Evolutionary conservation across 2,888 invertebrate species (phyloP), one percentile per base, ranked within the genome.

Genomic region (Sinhomidia bicolor): DNA sequence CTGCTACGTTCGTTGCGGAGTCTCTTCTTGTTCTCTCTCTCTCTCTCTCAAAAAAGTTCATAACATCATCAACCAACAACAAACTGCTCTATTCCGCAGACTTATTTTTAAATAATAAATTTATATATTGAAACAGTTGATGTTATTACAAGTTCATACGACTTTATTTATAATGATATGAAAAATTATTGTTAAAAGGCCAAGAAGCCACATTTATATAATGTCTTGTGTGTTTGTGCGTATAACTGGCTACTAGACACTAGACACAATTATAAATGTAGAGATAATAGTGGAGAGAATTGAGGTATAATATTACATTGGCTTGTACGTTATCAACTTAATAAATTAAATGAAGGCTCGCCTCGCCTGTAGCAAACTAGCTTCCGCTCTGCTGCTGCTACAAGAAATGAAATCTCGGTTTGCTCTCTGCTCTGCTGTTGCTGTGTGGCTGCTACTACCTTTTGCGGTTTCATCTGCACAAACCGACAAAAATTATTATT

Each of bases 281-380:
- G 41, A 54, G 23, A 54, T 71, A 1, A 9, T 14, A 62, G 41
- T 23, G 14, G 44, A 17, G 6, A 68, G 32, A 41, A n/a, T 47
- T 12, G 10, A 71, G 47, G 26, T n/a, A 41, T n/a, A 71, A 71
- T 76, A 54, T 29, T 74, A 26, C 14, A 76, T 76, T 76, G 54
- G 17, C 12, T 47, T 76, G 17, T 51, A 80, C 51, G 81, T 65
- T 88, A 88, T 83, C 83, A 88, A 84, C 88, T 83, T 88, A 83
- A 84, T 88, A 88, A 88, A 88, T 88, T 88, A 88, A 88, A 88
- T 83, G 88, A 82, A 76, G 78, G 76, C 88, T 83, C 65, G 83
- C 78, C 78, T 88, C 79, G 88, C 88, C 88, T 71, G 83, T 88
- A 88, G 88, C 88, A 12, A 88, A 88, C 76, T 83, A 83, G 88